Base-by-base conservation (phyloP, 1,140 invertebrate genomes). In the Proctacanthus coquilletti region DNA sequence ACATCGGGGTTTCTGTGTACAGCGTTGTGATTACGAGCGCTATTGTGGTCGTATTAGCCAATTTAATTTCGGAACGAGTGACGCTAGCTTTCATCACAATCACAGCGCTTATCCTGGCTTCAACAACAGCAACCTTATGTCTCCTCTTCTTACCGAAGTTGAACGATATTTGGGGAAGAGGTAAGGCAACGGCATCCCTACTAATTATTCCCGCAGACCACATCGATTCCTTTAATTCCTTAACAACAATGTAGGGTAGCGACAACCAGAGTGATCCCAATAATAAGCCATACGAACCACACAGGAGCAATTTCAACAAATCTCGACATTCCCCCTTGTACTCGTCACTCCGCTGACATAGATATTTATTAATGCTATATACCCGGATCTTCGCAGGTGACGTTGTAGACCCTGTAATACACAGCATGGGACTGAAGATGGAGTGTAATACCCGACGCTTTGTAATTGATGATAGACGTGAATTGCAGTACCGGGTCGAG, bases 1-100 rank as follows among this genome's bases (percentile, higher is more conserved):
- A 95, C 60, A 96, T 97, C 45, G 84, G 84, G 3, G 77, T 92
- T 53, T 88, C 83, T 44, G 86, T 94, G 1, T 93, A 94, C 56
- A 87, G 83, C 35, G 85, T 88, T 2, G 84, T 93, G 11, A 83
- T 92, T 39, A 87, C 83, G 19, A 84, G 82, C 31, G 72, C 77
- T 4, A 79, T 87, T 46, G 82, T 88, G 2, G 82, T 91, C 0
- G 80, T 84, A 0, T 63, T 88, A 38, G 85, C 84, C 5, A 86
- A 84, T 50, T 69, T 92, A 9, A 75, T 92, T 30, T 79, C 80
- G 9, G 83, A 91, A 49, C 68, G 82, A 21, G 81, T 84, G 0
- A 87, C 85, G 0, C 51, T 92, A 17, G 80, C 80, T 18, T 92
- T 85, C 52, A 72, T 87, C 30, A 76, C 81, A 15, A 84, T 85